Evolutionary conservation across 2,797 vertebrate species (phyloP).

Genomic region (Mergus octosetaceus): DNA sequence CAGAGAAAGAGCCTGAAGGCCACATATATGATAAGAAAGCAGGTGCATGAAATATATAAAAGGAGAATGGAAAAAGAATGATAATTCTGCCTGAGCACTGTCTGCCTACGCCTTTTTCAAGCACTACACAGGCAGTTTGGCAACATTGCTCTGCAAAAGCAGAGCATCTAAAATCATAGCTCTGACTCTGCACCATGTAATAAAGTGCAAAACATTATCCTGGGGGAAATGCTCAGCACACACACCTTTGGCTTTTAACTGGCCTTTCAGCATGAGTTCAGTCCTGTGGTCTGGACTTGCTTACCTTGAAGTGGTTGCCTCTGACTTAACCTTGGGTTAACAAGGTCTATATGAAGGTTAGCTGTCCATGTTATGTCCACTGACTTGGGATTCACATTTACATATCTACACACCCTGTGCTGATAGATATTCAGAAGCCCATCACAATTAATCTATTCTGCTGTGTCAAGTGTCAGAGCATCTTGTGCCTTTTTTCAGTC

Average conservation of each 20-base stretch:
- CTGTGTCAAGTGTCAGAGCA: background rate
- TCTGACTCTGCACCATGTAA: background rate
- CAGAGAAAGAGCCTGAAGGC: background rate
- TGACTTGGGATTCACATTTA: background rate
- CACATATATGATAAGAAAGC: background rate
- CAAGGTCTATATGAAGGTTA: background rate
- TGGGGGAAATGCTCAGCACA: background rate
- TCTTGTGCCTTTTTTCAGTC: background rate
- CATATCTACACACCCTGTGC: background rate
- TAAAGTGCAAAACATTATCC: background rate
- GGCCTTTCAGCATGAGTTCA: background rate
- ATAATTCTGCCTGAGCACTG: background rate
- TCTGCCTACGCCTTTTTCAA: background rate
- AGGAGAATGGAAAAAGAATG: background rate
- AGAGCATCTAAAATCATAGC: background rate
- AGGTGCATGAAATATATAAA: background rate
- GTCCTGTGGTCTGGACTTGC: background rate
- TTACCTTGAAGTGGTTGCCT: background rate
- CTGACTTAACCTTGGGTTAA: background rate
- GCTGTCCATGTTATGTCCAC: background rate
- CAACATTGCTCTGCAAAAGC: fast-evolving
- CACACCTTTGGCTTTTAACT: background rate
- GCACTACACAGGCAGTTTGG: background rate
- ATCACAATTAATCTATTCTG: background rate
- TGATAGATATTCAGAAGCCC: background rate